Evolutionary conservation across 2,888 invertebrate species (phyloP).

Genomic region (Cyrtodaria siliqua): DNA sequence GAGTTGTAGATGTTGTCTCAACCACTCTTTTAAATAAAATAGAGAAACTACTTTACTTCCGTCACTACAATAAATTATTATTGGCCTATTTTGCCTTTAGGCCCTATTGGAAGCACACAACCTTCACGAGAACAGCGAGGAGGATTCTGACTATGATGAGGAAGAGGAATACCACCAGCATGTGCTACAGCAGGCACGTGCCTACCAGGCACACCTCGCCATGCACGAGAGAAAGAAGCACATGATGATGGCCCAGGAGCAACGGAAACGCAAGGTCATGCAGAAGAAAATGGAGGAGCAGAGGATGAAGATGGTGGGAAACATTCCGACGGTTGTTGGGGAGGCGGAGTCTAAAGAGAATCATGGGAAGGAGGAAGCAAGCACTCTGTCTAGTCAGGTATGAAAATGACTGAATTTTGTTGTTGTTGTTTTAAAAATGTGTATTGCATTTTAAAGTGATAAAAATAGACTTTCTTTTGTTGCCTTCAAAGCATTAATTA

Average conservation of each 20-base stretch:
- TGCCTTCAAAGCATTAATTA: no score
- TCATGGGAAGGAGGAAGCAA: conserved; percentile 21
- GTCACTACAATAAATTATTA: no score
- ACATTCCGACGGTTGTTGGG: conserved; percentile 44
- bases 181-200: conserved; percentile 63
- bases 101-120: conserved; percentile 41
- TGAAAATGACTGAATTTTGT: no score
- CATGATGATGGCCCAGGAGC: conserved; percentile 42
- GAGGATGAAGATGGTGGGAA: conserved; percentile 31
- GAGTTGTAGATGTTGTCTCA: no score
- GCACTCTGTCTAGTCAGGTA: neutral
- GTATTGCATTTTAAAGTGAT: no score
- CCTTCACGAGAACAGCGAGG: conserved; percentile 70
- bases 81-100: no score
- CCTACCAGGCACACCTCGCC: conserved; percentile 49
- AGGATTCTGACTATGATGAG: conserved; percentile 79
- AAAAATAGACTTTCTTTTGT: no score
- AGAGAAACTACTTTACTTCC: no score
- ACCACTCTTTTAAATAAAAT: no score
- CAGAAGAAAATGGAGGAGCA: conserved; percentile 31
- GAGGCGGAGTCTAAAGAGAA: conserved; percentile 34
- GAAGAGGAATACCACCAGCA: conserved; percentile 66
- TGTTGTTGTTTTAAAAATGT: no score
- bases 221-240: conserved; percentile 40
- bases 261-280: conserved; percentile 40